Conservation (phyloP, 2,888 invertebrate species). For the Geophilus truncorum region DNA sequence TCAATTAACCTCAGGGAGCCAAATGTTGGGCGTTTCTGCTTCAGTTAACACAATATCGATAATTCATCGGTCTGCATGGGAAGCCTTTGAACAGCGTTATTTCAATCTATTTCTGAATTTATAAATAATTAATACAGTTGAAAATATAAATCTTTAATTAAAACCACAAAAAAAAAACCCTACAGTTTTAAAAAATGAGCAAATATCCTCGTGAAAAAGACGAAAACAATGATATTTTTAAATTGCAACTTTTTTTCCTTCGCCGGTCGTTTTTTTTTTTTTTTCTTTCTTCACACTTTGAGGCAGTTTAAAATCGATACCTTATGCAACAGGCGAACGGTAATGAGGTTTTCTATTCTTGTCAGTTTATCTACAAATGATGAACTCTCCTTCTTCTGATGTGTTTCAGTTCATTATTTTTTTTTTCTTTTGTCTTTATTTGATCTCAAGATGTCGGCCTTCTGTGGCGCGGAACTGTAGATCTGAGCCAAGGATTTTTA, state of each 20-base stretch:
- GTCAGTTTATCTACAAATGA: constrained; percentile 20
- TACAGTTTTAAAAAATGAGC: neutral
- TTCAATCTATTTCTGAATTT: too few relatives aligned
- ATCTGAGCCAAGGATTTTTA: constrained; percentile 20
- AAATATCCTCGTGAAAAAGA: neutral
- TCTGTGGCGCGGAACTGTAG: neutral
- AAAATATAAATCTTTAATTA: neutral
- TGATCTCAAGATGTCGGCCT: constrained; percentile 12
- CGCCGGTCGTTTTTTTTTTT: neutral
- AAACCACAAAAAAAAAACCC: neutral
- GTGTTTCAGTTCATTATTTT: neutral
- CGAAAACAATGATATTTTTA: neutral
- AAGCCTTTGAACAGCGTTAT: too few relatives aligned
- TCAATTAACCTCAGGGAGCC: neutral
- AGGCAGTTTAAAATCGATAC: neutral
- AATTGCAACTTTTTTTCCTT: neutral
- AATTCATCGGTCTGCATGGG: neutral
- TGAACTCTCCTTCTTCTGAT: neutral
- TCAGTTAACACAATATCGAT: neutral
- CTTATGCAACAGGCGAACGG: neutral
- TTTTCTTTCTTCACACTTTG: neutral
- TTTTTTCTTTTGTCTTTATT: neutral
- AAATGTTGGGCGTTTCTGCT: neutral
- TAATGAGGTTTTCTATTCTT: constrained; percentile 12
- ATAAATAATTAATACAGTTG: neutral